phyloP scores from a whole-genome alignment of 2,113 vertebrate species.

The Butorides virescens region DNA sequence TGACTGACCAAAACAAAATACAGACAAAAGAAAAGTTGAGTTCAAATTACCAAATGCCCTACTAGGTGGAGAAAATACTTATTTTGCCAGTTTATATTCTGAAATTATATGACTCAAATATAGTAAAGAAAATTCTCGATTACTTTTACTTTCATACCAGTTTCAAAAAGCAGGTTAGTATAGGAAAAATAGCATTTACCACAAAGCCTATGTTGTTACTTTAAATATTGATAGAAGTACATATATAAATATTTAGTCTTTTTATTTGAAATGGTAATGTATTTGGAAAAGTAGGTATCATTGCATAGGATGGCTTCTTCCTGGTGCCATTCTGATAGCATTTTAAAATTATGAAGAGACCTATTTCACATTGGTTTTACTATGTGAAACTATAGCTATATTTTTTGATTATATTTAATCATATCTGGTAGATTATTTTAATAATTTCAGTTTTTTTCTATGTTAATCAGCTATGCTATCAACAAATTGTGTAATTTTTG shows the following conservation, averaged over 20 bases:
- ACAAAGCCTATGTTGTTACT: not conserved
- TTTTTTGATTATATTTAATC: not conserved
- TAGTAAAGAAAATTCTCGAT: fast-evolving
- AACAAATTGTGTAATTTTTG: not conserved
- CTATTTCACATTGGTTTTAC: not conserved
- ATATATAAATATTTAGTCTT: not conserved
- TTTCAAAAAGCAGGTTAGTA: not conserved
- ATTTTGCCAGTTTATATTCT: not conserved
- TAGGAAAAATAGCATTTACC: not conserved
- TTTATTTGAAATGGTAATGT: not conserved
- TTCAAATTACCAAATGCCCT: not conserved
- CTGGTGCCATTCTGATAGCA: not conserved
- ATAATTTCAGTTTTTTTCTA: not conserved
- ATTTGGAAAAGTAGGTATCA: not conserved
- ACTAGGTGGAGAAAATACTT: not conserved
- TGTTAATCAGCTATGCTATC: not conserved
- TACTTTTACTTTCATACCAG: not conserved
- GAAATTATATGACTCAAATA: not conserved
- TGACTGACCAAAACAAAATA: not conserved
- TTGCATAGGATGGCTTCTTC: not conserved
- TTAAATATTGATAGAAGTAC: not conserved
- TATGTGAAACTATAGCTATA: fast-evolving
- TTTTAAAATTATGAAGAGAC: not conserved
- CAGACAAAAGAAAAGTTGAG: not conserved
- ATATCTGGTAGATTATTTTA: not conserved